These are phyloP conservation scores for Zophobas atratus DNA, from an alignment of 1,140 invertebrate species.

Conservation along the genomic window DNA sequence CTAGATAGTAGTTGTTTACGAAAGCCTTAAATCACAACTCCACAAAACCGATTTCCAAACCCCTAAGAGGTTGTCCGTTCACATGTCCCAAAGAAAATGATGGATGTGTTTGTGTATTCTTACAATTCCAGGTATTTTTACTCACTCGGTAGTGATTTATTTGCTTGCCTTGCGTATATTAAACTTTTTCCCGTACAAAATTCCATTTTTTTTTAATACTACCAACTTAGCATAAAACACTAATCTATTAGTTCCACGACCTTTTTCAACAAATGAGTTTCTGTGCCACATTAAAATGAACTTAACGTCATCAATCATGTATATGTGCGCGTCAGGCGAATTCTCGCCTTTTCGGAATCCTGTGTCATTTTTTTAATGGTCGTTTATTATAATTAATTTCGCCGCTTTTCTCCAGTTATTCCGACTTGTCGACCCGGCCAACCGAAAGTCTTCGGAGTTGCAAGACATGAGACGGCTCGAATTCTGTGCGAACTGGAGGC, in stretches of 20 bases:
- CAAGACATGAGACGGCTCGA: slow-evolving; percentile 81
- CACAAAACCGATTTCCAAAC: slow-evolving; percentile 35
- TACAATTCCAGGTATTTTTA: slow-evolving; percentile 56
- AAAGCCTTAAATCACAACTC: slow-evolving; percentile 52
- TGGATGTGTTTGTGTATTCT: slow-evolving; percentile 62
- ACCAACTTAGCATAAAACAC: not conserved
- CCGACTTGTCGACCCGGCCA: slow-evolving; percentile 81
- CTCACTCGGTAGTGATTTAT: slow-evolving; percentile 54
- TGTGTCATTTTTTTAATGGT: slow-evolving; percentile 1
- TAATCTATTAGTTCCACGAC: slow-evolving; percentile 31
- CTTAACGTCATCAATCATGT: slow-evolving; percentile 27
- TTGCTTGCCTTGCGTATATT: slow-evolving; percentile 52
- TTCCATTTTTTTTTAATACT: slow-evolving; percentile 10
- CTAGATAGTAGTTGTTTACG: slow-evolving; percentile 48
- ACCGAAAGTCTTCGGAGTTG: slow-evolving; percentile 81
- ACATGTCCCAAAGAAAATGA: slow-evolving; percentile 57
- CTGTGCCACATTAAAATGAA: slow-evolving; percentile 18
- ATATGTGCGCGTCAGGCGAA: not conserved
- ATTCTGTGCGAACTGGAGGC: slow-evolving; percentile 88
- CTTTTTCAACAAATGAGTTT: not conserved
- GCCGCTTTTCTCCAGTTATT: slow-evolving; percentile 72
- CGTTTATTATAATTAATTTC: slow-evolving; percentile 21
- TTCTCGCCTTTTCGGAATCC: not conserved
- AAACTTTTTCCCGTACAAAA: slow-evolving; percentile 51
- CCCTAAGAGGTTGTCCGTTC: slow-evolving; percentile 57